phyloP scores from a whole-genome alignment of 1,140 invertebrate species.

The Listronotus oregonensis region DNA sequence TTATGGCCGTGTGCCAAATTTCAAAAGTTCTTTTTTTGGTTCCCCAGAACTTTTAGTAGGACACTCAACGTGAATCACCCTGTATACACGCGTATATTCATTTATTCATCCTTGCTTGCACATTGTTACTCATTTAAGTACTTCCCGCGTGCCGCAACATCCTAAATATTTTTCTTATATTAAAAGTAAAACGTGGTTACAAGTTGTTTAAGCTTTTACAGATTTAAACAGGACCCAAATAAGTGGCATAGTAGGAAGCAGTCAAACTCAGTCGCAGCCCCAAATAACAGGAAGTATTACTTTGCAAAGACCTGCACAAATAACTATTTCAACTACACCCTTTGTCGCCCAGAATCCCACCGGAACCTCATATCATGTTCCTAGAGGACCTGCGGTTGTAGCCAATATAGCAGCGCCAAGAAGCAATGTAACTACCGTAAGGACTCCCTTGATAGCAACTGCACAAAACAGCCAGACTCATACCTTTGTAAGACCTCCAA shows the following conservation, averaged over 20 bases:
- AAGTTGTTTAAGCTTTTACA: conserved; percentile 31
- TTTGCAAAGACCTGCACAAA: conserved; percentile 50
- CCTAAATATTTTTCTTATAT: too few relatives aligned
- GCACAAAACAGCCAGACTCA: conserved; percentile 40
- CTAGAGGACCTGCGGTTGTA: conserved; percentile 54
- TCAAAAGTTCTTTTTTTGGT: too few relatives aligned
- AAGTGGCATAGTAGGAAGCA: conserved; percentile 42
- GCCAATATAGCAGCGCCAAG: conserved; percentile 54
- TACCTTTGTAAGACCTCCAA: conserved; percentile 33
- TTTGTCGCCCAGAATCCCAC: conserved; percentile 41
- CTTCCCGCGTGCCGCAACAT: too few relatives aligned
- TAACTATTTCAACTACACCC: conserved; percentile 49
- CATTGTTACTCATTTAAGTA: too few relatives aligned
- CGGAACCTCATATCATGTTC: conserved; percentile 53
- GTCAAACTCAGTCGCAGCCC: conserved; percentile 38
- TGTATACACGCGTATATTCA: too few relatives aligned
- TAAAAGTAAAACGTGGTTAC: too few relatives aligned
- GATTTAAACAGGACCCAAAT: conserved; percentile 46
- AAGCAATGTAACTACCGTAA: conserved; percentile 51
- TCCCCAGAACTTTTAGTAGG: too few relatives aligned
- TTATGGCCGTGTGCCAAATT: too few relatives aligned
- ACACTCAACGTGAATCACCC: too few relatives aligned
- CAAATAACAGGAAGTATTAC: conserved; percentile 46
- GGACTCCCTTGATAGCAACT: conserved; percentile 50
- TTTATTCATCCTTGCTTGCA: too few relatives aligned